Evolutionary conservation across 2,113 vertebrate species (phyloP), one percentile per base, ranked within the genome.

Genomic region (Corydoras maculifer): DNA sequence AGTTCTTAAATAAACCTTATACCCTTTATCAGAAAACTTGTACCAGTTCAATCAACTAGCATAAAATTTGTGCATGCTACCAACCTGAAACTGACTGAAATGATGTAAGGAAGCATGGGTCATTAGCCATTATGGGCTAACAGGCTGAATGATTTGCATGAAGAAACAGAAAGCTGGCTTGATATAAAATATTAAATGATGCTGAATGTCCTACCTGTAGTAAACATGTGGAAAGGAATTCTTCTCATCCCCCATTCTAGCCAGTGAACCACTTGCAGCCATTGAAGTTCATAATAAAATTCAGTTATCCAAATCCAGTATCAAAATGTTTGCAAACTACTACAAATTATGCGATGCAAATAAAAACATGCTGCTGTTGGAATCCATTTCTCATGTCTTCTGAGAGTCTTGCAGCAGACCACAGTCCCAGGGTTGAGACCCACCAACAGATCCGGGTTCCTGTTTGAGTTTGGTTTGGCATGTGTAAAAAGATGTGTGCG

Each of bases 151-250:
- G 13, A 31, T n/a, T 32, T 54, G 29, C 18, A 65, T 15, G 18
- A 2, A 25, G 18, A 25, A 25, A 25, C 18, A 25, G 18, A 25
- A 25, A 25, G 18, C 18, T 25, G 18, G 18, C 18, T 25, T 55
- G 5, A 35, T 12, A 67, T 50, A 30, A n/a, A 67, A 61, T 6
- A 0, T 18, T 43, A 25, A 64, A 31, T 67, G 55, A 72, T 75
- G 31, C 13, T 65, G 18, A 62, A 43, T 60, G 53, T 76, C 94
- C 92, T 96, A 99, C 96, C 96, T 99, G 96, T 99, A 99, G 75
- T 93, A 89, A 80, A 99, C 90, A 81, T 96, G 92, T 81, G 96
- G 92, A 88, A 93, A 90, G 78, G 92, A 92, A 76, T 85, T 90
- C 81, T 94, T 93, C 80, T 95, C 86, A 73, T 78, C 89, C 79